Evolutionary conservation across 2,797 vertebrate genomes (phyloP), one percentile per base, ranked within the genome.

Genomic region (Neoniphon sammara): DNA sequence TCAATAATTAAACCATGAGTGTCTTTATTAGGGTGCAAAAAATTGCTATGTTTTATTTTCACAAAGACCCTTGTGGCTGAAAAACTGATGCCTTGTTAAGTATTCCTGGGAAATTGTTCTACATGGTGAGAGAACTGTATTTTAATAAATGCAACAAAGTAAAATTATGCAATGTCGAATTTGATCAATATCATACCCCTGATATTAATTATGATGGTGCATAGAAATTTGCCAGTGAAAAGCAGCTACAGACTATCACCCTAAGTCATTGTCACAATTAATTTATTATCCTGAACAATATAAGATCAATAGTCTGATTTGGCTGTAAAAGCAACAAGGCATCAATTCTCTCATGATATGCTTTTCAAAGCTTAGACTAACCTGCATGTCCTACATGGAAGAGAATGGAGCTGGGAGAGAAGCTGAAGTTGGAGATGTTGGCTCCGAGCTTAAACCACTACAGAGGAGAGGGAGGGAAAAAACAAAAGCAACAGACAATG

Each of bases 371-470:
- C 3, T 0, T 11, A 47, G 67, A 91, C 96, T 93, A 82, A 99
- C 98, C 96, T 94, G 97, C 98, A 60, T 99, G 98, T 81, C 98
- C 98, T 62, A 96, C 25, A 47, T 99, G 98, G 89, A 99, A 99
- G 83, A 99, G 91, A 83, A 99, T 85, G 9, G 96, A 96, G 93
- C 98, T 99, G 67, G 98, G 98, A 88, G 97, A 94, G 91, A 98
- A 95, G 91, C 93, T 98, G 91, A 99, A 96, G 94, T 96, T 98
- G 88, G 98, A 98, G 85, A 99, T 92, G 88, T 99, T 99, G 89
- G 97, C 98, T 66, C 98, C 98, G 52, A 99, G 96, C 91, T 98
- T 98, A 75, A 98, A 88, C 98, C 98, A 99, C 98, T 99, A 92
- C 59, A 86, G 76, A 77, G 70, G 73, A 87, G 66, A 67, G 70